Percentiles rank a stretch among this genome's conserved stretches.
Conservation (phyloP, 2,113 vertebrate genomes). For the Periophthalmodon schlosseri region DNA sequence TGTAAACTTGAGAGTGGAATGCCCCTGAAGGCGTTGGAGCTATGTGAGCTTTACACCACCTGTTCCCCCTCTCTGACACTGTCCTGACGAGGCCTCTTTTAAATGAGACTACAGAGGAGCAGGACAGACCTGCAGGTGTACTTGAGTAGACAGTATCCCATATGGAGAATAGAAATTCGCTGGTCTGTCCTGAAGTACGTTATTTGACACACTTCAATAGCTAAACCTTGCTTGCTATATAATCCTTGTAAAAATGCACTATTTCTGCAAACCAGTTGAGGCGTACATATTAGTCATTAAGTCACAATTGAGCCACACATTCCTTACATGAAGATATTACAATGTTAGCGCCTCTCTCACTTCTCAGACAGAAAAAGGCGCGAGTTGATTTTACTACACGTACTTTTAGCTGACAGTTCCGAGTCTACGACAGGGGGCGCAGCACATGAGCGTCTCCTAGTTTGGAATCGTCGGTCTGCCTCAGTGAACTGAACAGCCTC, state of each 20-base stretch:
- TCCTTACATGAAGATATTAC: slow-evolving; percentile 3
- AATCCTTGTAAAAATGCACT: neutral
- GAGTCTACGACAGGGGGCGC: slow-evolving; percentile 55
- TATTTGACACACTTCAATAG: neutral
- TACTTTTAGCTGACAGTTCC: neutral
- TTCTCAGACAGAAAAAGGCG: neutral
- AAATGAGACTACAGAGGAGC: slow-evolving; percentile 22
- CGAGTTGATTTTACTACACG: slow-evolving; percentile 8
- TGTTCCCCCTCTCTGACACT: slow-evolving; percentile 28
- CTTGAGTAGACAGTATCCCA: neutral
- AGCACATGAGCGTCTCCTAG: slow-evolving; percentile 15
- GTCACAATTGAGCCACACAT: neutral
- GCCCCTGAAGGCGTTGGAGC: slow-evolving; percentile 51
- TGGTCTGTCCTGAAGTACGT: neutral
- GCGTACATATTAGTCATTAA: no score
- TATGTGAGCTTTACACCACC: slow-evolving; percentile 42
- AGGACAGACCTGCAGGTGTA: neutral
- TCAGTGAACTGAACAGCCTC: slow-evolving; percentile 18
- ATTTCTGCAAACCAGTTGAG: neutral
- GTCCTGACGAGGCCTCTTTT: slow-evolving; percentile 23
- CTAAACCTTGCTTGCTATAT: neutral
- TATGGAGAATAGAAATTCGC: neutral
- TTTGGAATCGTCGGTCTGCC: slow-evolving; percentile 17
- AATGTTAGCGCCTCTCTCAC: neutral
- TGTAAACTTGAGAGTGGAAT: slow-evolving; percentile 49